phyloP scores from a whole-genome alignment of 2,888 invertebrate species.

The Cenopis cana region DNA sequence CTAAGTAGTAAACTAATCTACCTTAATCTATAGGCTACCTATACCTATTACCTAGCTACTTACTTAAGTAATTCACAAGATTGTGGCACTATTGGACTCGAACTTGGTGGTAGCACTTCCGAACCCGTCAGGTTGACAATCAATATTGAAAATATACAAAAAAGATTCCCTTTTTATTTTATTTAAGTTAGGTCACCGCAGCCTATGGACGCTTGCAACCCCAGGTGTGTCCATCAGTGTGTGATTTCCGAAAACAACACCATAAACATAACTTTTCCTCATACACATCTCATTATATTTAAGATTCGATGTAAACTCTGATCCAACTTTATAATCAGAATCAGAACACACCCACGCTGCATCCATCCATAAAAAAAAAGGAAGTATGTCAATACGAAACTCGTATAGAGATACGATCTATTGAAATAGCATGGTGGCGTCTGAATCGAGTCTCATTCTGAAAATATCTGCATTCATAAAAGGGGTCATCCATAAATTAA shows the following conservation, averaged over 20 bases:
- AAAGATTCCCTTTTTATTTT: not conserved
- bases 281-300: conserved; percentile 21
- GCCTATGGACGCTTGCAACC: too few species aligned
- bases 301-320: conserved; percentile 35
- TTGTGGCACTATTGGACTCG: not conserved
- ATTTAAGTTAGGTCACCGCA: too few species aligned
- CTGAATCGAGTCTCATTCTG: conserved; percentile 34
- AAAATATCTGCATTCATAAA: conserved; percentile 48
- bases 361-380: not conserved
- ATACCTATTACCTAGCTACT: too few species aligned
- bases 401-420: not conserved
- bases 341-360: conserved; percentile 7
- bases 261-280: conserved; percentile 16
- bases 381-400: not conserved
- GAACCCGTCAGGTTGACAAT: not conserved
- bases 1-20: too few species aligned
- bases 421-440: not conserved
- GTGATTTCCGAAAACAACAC: not conserved
- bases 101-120: not conserved
- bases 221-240: too few species aligned
- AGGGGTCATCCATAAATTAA: too few species aligned
- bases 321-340: conserved; percentile 23
- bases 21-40: too few species aligned
- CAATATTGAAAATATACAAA: not conserved
- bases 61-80: too few species aligned